Evolutionary conservation across 2,797 vertebrate species (phyloP), one percentile per base, ranked within the genome.

Genomic region (Ambastaia sidthimunki): DNA sequence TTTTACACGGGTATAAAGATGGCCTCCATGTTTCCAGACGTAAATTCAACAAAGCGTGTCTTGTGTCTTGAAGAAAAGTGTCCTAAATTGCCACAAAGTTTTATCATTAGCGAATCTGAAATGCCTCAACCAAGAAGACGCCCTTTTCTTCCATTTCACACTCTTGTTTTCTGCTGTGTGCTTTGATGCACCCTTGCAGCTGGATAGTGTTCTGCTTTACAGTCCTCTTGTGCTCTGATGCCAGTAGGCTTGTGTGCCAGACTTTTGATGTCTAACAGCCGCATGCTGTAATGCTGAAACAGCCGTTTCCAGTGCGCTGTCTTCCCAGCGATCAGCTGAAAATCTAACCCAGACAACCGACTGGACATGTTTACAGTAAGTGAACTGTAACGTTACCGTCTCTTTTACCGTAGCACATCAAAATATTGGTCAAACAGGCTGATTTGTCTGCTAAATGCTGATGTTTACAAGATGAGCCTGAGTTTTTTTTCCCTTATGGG

Each of bases 211-310:
- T 74, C n/a, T 59, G 60, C 15, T 70, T 84, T 71, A 7, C 48
- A 23, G 44, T 57, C 28, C 52, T 28, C 34, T 47, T 16, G 1
- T 37, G 48, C 15, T 67, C 37, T 70, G 66, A 23, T 63, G 47
- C 34, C 60, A 19, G 52, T 52, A 60, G n/a, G 21, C 7, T 55
- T 73, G n/a, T 66, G 54, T 59, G 11, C 66, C 50, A 71, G 67
- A 19, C 7, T 7, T 66, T 80, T n/a, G n/a, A n/a, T 66, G 48
- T 16, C 69, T 71, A 76, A 66, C 47, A 70, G 68, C 65, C 54
- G 55, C 54, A 57, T 73, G 62, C 21, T 72, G 23, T 28, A 80
- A 21, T 2, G 31, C 72, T 72, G 72, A 82, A 76, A 48, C 57
- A 59, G 52, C 31, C 19, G 3, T 80, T 73, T 59, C 23, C 7